phyloP scores from a whole-genome alignment of 2,888 invertebrate genomes.

The Athetis lepigone region DNA sequence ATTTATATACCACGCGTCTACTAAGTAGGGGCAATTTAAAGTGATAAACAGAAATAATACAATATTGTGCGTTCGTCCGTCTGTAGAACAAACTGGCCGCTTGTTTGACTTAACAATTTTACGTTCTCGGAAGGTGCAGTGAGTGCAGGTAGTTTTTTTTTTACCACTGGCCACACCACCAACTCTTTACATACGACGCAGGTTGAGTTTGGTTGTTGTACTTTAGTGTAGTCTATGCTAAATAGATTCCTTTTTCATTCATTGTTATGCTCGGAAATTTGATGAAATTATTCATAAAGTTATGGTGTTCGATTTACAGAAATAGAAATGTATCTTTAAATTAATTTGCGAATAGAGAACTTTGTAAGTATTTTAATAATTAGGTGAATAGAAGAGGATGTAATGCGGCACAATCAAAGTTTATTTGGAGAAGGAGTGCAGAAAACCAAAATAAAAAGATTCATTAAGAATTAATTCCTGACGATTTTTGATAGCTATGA shows the following conservation, averaged over 20 bases:
- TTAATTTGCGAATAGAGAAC: too few relatives aligned
- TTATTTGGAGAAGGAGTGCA: too few relatives aligned
- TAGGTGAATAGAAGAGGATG: too few relatives aligned
- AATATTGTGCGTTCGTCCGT: constrained; percentile 55
- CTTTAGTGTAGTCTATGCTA: constrained; percentile 39
- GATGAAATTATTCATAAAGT: neutral
- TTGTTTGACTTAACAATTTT: constrained; percentile 86
- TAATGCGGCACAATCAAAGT: too few relatives aligned
- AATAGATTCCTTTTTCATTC: constrained; percentile 46
- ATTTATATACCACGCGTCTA: constrained; percentile 58
- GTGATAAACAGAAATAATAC: constrained; percentile 73
- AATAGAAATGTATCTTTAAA: too few relatives aligned
- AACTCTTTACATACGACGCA: constrained; percentile 64
- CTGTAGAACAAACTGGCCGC: constrained; percentile 77
- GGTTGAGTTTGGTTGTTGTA: constrained; percentile 53
- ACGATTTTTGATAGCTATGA: too few relatives aligned
- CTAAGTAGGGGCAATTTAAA: constrained; percentile 72
- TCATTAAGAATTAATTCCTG: too few relatives aligned
- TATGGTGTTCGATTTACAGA: neutral
- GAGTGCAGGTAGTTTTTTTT: constrained; percentile 84
- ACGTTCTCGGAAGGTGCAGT: constrained; percentile 83
- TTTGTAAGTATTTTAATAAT: too few relatives aligned
- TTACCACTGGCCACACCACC: constrained; percentile 65
- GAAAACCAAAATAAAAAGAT: too few relatives aligned
- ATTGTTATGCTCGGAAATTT: constrained; percentile 5